phyloP scores from a whole-genome alignment of 2,113 vertebrate species.

The Oryzias woworae region DNA sequence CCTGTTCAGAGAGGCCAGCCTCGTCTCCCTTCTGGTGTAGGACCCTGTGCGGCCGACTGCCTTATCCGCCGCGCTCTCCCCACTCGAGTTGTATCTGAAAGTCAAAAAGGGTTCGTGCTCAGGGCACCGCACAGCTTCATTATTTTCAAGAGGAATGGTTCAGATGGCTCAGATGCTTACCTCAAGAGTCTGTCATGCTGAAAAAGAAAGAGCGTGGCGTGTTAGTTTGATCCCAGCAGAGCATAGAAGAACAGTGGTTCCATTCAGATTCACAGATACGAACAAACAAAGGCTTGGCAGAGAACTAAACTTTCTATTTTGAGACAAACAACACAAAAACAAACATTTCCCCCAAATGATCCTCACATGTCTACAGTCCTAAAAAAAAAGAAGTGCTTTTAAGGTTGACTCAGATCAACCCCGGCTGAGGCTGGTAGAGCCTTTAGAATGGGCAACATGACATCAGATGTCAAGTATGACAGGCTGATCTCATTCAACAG shows the following conservation, averaged over 20 bases:
- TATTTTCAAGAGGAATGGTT: neutral
- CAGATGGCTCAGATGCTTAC: conserved; percentile 44
- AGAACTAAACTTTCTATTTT: conserved; percentile 29
- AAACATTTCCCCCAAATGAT: conserved; percentile 48
- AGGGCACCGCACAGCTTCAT: conserved; percentile 2
- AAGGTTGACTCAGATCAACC: conserved; percentile 40
- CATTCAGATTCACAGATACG: conserved; percentile 48
- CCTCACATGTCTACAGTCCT: conserved; percentile 7
- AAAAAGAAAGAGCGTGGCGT: conserved; percentile 39
- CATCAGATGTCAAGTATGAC: conserved; percentile 52
- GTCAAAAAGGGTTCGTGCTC: conserved; percentile 12
- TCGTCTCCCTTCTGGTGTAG: conserved; percentile 86
- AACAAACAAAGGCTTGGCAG: conserved; percentile 41
- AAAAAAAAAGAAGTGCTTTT: conserved; percentile 23
- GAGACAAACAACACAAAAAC: conserved; percentile 40
- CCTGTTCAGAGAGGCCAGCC: conserved; percentile 78
- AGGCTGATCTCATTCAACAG: conserved; percentile 41
- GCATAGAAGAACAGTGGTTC: conserved; percentile 29
- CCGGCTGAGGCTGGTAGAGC: conserved; percentile 38
- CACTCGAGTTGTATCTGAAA: conserved; percentile 83
- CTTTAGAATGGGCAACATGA: conserved; percentile 32
- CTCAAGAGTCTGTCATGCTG: conserved; percentile 74
- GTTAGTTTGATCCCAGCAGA: conserved; percentile 31
- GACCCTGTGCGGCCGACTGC: conserved; percentile 79
- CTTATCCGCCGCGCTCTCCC: conserved; percentile 82